Conservation (phyloP, 2,797 vertebrate species). For the Arnoldichthys spilopterus region DNA sequence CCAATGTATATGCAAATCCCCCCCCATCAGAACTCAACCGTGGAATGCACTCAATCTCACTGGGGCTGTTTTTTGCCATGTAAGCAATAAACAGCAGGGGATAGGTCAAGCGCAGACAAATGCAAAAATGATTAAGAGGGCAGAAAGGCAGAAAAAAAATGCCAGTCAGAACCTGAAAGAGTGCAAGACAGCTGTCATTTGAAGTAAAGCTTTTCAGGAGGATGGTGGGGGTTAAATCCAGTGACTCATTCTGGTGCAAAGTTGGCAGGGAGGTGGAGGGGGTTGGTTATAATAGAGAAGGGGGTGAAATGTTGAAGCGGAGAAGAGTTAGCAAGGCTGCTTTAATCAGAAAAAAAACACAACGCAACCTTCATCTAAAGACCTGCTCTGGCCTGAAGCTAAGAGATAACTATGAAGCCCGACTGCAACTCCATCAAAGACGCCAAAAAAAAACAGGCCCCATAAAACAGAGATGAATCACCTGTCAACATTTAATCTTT, state of each 20-base stretch:
- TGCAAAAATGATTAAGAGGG: constrained; percentile 8
- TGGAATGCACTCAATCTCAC: constrained; percentile 67
- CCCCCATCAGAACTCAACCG: constrained; percentile 63
- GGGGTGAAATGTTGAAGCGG: constrained; percentile 27
- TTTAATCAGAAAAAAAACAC: constrained; percentile 44
- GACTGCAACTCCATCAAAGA: constrained; percentile 42
- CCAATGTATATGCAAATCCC: constrained; percentile 75
- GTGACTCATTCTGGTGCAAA: constrained; percentile 18
- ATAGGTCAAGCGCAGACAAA: background rate
- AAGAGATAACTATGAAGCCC: constrained; percentile 45
- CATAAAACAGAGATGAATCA: constrained; percentile 39
- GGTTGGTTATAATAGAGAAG: background rate
- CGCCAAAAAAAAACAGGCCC: background rate
- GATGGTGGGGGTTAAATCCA: background rate
- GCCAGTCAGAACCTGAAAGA: background rate
- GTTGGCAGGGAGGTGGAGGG: background rate
- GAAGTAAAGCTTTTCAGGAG: background rate
- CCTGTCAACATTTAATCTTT: constrained; percentile 36
- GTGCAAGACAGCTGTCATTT: constrained; percentile 6
- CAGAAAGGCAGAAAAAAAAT: background rate
- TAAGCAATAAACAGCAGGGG: constrained; percentile 72
- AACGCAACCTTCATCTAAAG: constrained; percentile 47
- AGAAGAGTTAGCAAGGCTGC: constrained; percentile 10
- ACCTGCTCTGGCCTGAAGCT: constrained; percentile 45
- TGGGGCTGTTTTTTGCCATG: constrained; percentile 68